phyloP scores from a whole-genome alignment of 2,888 invertebrate species.

The Hedychridium roseum region DNA sequence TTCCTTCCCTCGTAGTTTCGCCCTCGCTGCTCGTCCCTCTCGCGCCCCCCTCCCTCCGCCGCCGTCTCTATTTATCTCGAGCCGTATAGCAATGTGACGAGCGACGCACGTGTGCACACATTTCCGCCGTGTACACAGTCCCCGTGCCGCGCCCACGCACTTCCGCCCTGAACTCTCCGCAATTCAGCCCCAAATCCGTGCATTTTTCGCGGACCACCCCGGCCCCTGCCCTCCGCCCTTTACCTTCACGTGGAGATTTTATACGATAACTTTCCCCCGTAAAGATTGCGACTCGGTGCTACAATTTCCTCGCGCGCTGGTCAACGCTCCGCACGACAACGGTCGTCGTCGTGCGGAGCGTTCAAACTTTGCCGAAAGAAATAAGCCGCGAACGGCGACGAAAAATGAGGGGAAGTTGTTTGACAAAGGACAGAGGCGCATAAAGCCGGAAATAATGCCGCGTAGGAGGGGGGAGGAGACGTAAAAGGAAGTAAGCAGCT shows the following conservation, averaged over 20 bases:
- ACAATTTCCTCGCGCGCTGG: constrained; percentile 43
- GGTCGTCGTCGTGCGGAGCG: constrained; percentile 38
- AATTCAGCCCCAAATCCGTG: constrained; percentile 18
- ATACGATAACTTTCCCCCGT: constrained; percentile 19
- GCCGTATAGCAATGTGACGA: constrained; percentile 28
- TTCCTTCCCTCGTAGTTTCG: constrained; percentile 15
- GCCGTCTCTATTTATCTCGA: constrained; percentile 19
- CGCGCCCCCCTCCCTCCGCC: constrained; percentile 17
- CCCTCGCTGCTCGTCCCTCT: constrained; percentile 9
- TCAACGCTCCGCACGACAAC: constrained; percentile 39
- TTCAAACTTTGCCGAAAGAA: constrained; percentile 29
- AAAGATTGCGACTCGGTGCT: constrained; percentile 38
- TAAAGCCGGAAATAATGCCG: no score
- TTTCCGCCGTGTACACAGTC: constrained; percentile 30
- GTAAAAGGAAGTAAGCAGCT: neutral
- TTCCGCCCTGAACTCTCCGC: constrained; percentile 8
- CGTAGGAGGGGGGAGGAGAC: constrained; percentile 9
- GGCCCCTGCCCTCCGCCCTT: neutral
- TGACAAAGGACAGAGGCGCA: no score
- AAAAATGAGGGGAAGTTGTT: no score
- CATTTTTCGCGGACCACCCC: neutral
- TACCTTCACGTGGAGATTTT: neutral
- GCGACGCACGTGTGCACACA: constrained; percentile 43
- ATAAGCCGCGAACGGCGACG: constrained; percentile 8
- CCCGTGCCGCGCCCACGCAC: constrained; percentile 8